phyloP scores from a whole-genome alignment of 92 coral and sea anemone species.

The Phymanthus crucifer region DNA sequence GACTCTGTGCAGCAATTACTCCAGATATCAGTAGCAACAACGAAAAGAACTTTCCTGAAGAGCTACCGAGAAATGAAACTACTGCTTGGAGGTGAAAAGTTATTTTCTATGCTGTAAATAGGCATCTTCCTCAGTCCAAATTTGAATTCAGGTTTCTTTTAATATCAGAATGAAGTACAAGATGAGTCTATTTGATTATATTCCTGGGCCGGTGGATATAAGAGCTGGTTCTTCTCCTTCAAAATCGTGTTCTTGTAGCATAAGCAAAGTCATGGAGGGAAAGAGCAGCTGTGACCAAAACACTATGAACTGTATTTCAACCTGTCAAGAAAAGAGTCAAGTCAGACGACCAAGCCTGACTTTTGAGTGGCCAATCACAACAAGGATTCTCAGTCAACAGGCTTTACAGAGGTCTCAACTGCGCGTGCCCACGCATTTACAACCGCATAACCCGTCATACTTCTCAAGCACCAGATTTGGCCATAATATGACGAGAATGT shows the following conservation, averaged over 20 bases:
- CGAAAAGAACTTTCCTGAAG: constrained; percentile 2
- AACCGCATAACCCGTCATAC: neutral
- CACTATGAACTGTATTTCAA: constrained; percentile 23
- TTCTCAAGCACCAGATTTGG: neutral
- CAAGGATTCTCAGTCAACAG: constrained; percentile 48
- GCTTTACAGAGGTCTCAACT: constrained; percentile 38
- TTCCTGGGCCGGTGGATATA: constrained; percentile 9
- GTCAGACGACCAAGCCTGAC: constrained; percentile 47
- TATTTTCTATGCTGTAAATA: neutral
- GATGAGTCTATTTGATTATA: constrained; percentile 55
- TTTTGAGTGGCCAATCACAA: constrained; percentile 66
- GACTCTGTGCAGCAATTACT: constrained; percentile 47
- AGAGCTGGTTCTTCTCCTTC: neutral
- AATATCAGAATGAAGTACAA: constrained; percentile 40
- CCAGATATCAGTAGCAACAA: neutral
- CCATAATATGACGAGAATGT: neutral
- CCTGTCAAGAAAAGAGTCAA: constrained; percentile 44
- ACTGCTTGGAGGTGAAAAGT: constrained; percentile 15
- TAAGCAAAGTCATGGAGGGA: constrained; percentile 39
- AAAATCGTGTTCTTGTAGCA: constrained; percentile 58
- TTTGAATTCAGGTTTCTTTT: neutral
- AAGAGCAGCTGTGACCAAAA: constrained; percentile 29
- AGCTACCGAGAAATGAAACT: constrained; percentile 7
- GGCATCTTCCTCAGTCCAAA: neutral
- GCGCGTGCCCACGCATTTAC: constrained; percentile 10